These are phyloP conservation scores for Onchidella celtica DNA, from an alignment of 2,888 invertebrate genomes.

Conservation along the genomic window DNA sequence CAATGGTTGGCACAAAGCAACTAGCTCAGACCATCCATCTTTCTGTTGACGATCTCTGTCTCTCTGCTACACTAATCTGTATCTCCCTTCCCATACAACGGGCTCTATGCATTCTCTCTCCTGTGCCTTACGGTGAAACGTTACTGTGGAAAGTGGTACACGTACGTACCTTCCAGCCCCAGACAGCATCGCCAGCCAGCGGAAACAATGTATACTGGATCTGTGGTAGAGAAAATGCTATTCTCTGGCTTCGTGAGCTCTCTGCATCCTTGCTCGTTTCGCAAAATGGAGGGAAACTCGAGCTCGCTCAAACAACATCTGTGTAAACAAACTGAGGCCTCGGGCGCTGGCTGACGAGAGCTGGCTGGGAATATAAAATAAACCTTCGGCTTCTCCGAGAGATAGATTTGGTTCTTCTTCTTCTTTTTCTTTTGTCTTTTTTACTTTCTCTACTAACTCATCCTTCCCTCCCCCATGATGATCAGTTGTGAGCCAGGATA, in stretches of 20 bases:
- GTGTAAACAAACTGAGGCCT: constrained; percentile 26
- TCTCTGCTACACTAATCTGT: too few relatives aligned
- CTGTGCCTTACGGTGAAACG: too few relatives aligned
- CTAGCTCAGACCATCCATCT: too few relatives aligned
- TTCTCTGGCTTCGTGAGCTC: constrained; percentile 8
- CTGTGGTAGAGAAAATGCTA: background rate
- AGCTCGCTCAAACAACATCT: constrained; percentile 32
- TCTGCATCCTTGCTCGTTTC: constrained; percentile 28
- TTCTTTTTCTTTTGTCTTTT: background rate
- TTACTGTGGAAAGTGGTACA: too few relatives aligned
- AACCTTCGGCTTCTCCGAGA: constrained; percentile 22
- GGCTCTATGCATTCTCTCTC: too few relatives aligned
- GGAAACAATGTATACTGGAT: background rate
- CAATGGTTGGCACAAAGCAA: too few relatives aligned
- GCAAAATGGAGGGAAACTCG: constrained; percentile 17
- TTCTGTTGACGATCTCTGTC: too few relatives aligned
- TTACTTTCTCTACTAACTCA: too few relatives aligned
- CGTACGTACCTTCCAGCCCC: too few relatives aligned
- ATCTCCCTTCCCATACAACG: too few relatives aligned
- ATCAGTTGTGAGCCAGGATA: background rate
- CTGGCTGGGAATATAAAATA: constrained; percentile 38
- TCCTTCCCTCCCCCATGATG: background rate
- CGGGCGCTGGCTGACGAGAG: constrained; percentile 11
- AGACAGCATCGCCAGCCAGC: too few relatives aligned
- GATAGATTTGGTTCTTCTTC: constrained; percentile 7